A percentile compares a stretch with the other conserved stretches of the same genome.
Evolutionary conservation across 2,113 vertebrate species (phyloP).

Genomic region (Cephalopholis sonnerati): DNA sequence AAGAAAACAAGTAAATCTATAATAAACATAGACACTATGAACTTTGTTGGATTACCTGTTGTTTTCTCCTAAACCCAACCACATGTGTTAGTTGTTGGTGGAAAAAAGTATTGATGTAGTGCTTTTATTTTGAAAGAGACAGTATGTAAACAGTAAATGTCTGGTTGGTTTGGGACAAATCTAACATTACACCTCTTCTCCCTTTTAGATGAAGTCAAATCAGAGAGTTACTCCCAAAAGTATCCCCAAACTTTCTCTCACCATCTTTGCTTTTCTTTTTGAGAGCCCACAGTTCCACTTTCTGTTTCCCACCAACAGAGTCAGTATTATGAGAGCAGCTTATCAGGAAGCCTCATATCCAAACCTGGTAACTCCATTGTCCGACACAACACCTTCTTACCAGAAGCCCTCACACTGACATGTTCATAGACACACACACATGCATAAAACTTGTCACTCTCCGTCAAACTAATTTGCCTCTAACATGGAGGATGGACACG

Average conservation of each 20-base stretch:
- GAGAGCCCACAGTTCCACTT: conserved; percentile 49
- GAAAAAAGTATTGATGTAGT: too few species aligned
- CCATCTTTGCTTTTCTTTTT: neutral
- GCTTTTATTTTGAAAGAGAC: too few species aligned
- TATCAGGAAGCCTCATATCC: conserved; percentile 43
- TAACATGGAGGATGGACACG: conserved; percentile 61
- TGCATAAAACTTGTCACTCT: conserved; percentile 66
- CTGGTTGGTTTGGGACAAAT: neutral
- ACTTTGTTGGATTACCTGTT: too few species aligned
- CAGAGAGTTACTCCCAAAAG: neutral
- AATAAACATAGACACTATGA: too few species aligned
- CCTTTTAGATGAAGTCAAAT: neutral
- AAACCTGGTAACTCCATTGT: conserved; percentile 62
- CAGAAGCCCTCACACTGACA: conserved; percentile 33
- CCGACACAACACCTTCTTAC: conserved; percentile 29
- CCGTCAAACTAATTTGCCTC: conserved; percentile 76
- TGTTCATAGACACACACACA: conserved; percentile 35
- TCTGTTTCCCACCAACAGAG: conserved; percentile 46
- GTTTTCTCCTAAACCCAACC: too few species aligned
- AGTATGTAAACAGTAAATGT: too few species aligned
- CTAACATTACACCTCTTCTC: too few species aligned
- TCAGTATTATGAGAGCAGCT: conserved; percentile 32
- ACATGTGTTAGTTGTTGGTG: too few species aligned
- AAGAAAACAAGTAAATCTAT: too few species aligned
- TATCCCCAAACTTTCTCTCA: neutral